Conservation (phyloP, 2,888 invertebrate genomes). For the Microctonus hyperodae region DNA sequence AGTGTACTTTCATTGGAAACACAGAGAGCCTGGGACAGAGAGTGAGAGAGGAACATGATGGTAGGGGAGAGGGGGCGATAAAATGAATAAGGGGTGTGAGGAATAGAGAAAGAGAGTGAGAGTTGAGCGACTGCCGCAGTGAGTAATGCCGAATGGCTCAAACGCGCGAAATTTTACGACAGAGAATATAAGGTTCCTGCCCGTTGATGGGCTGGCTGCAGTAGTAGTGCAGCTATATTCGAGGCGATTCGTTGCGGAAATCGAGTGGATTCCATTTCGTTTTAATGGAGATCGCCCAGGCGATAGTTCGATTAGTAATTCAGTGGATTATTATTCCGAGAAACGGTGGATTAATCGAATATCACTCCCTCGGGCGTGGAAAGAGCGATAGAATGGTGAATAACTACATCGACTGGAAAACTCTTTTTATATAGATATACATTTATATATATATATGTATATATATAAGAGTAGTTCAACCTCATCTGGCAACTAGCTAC, state of each 20-base stretch:
- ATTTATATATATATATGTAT: not conserved
- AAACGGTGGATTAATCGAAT: constrained; percentile 50
- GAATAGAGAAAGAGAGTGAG: not conserved
- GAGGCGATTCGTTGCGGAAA: constrained; percentile 40
- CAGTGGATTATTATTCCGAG: constrained; percentile 50
- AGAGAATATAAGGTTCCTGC: constrained; percentile 11
- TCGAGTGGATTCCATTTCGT: constrained; percentile 44
- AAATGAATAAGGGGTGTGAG: not conserved
- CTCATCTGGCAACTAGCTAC: not conserved
- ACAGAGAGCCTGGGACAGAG: not conserved
- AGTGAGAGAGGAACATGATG: too few species aligned
- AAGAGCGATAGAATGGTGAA: constrained; percentile 21
- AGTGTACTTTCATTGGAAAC: not conserved
- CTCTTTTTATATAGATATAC: constrained; percentile 2
- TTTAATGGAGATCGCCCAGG: constrained; percentile 38
- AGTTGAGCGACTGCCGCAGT: not conserved
- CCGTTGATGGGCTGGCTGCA: constrained; percentile 12
- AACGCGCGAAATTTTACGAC: constrained; percentile 20
- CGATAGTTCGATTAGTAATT: constrained; percentile 49
- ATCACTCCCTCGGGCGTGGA: constrained; percentile 34
- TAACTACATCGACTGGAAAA: constrained; percentile 24
- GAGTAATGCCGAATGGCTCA: constrained; percentile 16
- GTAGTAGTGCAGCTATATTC: constrained; percentile 12
- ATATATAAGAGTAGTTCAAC: not conserved
- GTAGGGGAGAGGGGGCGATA: too few species aligned